Evolutionary conservation across 2,888 invertebrate genomes (phyloP).

Genomic region (Zhuqinia jingwanae): DNA sequence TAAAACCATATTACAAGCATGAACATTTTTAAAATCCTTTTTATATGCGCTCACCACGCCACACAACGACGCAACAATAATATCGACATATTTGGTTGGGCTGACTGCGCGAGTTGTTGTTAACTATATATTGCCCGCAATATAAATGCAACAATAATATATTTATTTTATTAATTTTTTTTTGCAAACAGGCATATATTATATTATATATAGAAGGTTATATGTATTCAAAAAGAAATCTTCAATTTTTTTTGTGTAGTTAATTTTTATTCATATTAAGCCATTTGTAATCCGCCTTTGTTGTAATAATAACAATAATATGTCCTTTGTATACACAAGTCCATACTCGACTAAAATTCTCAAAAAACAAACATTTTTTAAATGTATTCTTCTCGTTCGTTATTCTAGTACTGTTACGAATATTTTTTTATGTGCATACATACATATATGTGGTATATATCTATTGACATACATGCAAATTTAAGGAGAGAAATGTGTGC

Average conservation of each 20-base stretch:
- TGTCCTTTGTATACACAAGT: background rate
- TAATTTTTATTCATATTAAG: constrained; percentile 16
- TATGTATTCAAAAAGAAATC: background rate
- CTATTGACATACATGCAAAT: too few species aligned
- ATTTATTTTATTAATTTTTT: constrained; percentile 8
- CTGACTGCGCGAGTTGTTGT: background rate
- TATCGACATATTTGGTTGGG: constrained; percentile 47
- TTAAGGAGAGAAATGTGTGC: background rate
- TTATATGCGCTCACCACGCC: constrained; percentile 13
- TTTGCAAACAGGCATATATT: too few species aligned
- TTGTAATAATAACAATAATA: background rate
- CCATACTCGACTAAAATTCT: background rate
- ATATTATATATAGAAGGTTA: too few species aligned
- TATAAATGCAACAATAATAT: background rate
- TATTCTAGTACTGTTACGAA: too few species aligned
- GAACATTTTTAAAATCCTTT: too few species aligned
- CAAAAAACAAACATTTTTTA: too few species aligned
- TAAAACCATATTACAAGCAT: constrained; percentile 10
- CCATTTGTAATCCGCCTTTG: constrained; percentile 53
- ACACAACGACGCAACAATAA: constrained; percentile 7
- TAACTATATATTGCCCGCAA: background rate
- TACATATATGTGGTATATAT: too few species aligned
- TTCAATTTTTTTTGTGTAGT: background rate
- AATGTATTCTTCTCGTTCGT: too few species aligned
- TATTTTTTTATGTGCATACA: too few species aligned